phyloP scores from a whole-genome alignment of 2,888 invertebrate species.

The Hylaea fasciaria region DNA sequence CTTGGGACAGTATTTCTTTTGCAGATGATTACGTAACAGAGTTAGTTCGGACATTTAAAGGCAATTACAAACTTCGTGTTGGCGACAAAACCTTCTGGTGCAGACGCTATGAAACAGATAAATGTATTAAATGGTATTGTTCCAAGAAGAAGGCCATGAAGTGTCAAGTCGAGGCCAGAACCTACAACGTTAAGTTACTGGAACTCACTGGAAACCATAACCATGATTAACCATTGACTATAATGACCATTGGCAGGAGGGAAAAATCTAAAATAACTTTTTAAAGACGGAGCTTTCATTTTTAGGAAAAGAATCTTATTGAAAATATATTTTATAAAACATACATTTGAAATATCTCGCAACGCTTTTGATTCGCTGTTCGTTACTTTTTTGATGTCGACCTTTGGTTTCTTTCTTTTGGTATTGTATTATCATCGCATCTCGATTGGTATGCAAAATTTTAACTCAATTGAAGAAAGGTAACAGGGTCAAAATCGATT shows the following conservation, averaged over 20 bases:
- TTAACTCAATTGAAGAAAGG: too few relatives aligned
- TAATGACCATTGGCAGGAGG: neutral
- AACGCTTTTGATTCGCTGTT: too few relatives aligned
- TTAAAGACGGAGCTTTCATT: too few relatives aligned
- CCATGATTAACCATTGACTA: slow-evolving; percentile 33
- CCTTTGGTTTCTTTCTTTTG: too few relatives aligned
- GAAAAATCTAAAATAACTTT: too few relatives aligned
- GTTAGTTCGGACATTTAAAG: slow-evolving; percentile 16
- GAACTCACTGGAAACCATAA: slow-evolving; percentile 46
- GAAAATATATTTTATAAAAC: too few relatives aligned
- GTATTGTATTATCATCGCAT: too few relatives aligned
- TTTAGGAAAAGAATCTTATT: too few relatives aligned
- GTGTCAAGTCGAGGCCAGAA: slow-evolving; percentile 50
- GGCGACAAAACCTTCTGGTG: slow-evolving; percentile 53
- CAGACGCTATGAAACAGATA: slow-evolving; percentile 43
- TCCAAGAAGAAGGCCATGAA: slow-evolving; percentile 50
- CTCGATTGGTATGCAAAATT: too few relatives aligned
- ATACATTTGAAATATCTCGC: too few relatives aligned
- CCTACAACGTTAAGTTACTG: slow-evolving; percentile 40
- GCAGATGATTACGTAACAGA: neutral
- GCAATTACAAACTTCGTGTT: slow-evolving; percentile 47
- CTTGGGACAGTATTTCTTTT: neutral
- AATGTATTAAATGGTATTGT: slow-evolving; percentile 53
- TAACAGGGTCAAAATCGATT: too few relatives aligned
- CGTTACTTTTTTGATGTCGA: too few relatives aligned